Conservation (phyloP, 2,888 invertebrate species). For the Pterobdella sp. region DNA sequence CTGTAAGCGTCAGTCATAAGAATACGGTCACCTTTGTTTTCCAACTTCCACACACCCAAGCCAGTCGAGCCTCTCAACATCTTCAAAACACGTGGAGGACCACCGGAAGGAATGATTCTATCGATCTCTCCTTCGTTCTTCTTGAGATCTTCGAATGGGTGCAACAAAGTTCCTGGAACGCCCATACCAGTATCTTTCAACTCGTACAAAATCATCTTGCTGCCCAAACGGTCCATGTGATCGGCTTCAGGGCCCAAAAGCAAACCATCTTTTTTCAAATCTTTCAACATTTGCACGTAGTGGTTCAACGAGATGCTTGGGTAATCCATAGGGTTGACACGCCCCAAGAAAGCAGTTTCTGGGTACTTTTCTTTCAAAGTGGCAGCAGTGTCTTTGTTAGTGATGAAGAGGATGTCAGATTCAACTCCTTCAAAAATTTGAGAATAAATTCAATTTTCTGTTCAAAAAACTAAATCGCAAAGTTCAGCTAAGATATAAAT, state of each 20-base stretch:
- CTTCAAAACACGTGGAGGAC: constrained; percentile 35
- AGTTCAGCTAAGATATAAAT: too few relatives aligned
- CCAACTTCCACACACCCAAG: constrained; percentile 31
- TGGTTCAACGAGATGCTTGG: constrained; percentile 31
- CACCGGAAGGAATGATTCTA: constrained; percentile 34
- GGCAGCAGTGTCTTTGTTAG: constrained; percentile 32
- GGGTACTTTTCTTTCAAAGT: constrained; percentile 31
- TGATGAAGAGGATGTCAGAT: constrained; percentile 33
- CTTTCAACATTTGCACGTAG: constrained; percentile 33
- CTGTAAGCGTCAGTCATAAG: constrained; percentile 36
- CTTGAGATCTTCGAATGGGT: constrained; percentile 31
- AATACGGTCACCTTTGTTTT: constrained; percentile 33
- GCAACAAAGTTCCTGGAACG: constrained; percentile 31
- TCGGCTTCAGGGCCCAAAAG: constrained; percentile 34
- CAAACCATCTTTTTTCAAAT: constrained; percentile 31
- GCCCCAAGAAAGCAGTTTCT: constrained; percentile 33
- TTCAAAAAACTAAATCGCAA: not conserved
- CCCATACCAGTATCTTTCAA: constrained; percentile 35
- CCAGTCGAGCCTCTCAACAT: constrained; percentile 36
- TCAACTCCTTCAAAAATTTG: constrained; percentile 26
- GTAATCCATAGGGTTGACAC: constrained; percentile 36
- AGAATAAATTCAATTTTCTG: not conserved
- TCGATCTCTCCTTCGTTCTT: constrained; percentile 34
- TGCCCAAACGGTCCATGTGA: constrained; percentile 35
- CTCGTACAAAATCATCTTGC: constrained; percentile 35